Evolutionary conservation across 30 jellyfish, hydroid and myxozoan species (phyloP), one percentile per base, ranked within the genome.

Genomic region (Hydractinia symbiolongicarpus): DNA sequence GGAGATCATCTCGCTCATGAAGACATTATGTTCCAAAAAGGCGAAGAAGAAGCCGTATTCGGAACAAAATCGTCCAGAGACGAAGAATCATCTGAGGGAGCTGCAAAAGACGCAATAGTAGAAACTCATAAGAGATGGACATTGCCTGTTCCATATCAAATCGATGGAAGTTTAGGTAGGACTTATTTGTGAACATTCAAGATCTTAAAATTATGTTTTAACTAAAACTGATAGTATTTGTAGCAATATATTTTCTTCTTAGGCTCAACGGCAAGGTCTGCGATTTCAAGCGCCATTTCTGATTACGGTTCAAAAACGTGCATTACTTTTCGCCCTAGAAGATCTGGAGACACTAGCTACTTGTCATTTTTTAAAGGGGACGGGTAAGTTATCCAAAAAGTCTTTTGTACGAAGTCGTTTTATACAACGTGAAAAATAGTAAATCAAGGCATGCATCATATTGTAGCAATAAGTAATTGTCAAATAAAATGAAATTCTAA

Each of bases 111-210:
- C 40, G 44, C 44, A 30, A 64, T 64, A 7, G 40, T 44, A n/a
- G 40, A n/a, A 44, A 64, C 74, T n/a, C 9, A 64, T 51, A 64
- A 64, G 40, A 64, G 74, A 64, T 64, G 74, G 74, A 64, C 9
- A n/a, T 44, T 44, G 16, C 52, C 40, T 13, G 44, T 30, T 30
- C 74, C 74, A n/a, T 64, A 64, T 51, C 19, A 6, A 7, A 64
- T 64, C 17, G 74, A 64, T n/a, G 17, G 17, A 6, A 64, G 74
- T 64, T 64, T 64, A 64, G 74, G 74, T 64, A 58, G 19, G 3
- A 58, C 19, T 11, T 30, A 30, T 11, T 11, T 16, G 19, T 13
- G 69, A 16, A 1, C 19, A 16, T 58, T 58, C 17, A 58, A 58
- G 2, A 16, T 11, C 17, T 16, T 0, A 13, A 58, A 58, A 58